A percentile compares a stretch with the other conserved stretches of the same genome.
phyloP scores from a whole-genome alignment of 1,140 invertebrate genomes.

The Cataglyphis hispanica region DNA sequence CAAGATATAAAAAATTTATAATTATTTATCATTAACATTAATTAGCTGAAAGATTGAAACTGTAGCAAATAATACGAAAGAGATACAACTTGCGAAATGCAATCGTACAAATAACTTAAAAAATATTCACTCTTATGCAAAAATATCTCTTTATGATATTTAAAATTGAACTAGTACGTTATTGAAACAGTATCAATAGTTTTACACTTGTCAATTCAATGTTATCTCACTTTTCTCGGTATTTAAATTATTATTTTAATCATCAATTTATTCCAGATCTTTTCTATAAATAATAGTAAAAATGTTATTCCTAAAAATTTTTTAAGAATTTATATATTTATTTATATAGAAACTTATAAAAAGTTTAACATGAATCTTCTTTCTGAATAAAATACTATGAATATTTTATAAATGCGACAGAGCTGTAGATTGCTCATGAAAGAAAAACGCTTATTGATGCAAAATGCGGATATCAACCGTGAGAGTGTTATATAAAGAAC shows the following conservation, averaged over 20 bases:
- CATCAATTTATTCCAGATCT: neutral
- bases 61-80: neutral
- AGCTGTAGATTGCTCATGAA: slow-evolving; percentile 1
- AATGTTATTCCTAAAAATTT: neutral
- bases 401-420: neutral
- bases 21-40: neutral
- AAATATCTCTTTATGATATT: slow-evolving; percentile 22
- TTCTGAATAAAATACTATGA: slow-evolving; percentile 15
- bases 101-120: neutral
- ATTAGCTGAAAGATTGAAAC: neutral
- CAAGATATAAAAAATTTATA: slow-evolving; percentile 1
- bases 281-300: neutral
- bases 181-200: slow-evolving; percentile 17
- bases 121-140: neutral
- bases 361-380: neutral
- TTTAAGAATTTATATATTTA: neutral
- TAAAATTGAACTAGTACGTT: slow-evolving; percentile 13
- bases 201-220: slow-evolving; percentile 10
- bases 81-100: neutral
- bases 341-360: neutral
- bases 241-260: neutral
- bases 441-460: slow-evolving; percentile 37
- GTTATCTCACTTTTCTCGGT: slow-evolving; percentile 9
- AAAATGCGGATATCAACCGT: slow-evolving; percentile 37
- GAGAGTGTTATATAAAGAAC: slow-evolving; percentile 52